A percentile compares a stretch with the other conserved stretches of the same genome.
These are phyloP conservation scores for Hepsetus odoe DNA, from an alignment of 2,113 vertebrate species.

Conservation along the genomic window DNA sequence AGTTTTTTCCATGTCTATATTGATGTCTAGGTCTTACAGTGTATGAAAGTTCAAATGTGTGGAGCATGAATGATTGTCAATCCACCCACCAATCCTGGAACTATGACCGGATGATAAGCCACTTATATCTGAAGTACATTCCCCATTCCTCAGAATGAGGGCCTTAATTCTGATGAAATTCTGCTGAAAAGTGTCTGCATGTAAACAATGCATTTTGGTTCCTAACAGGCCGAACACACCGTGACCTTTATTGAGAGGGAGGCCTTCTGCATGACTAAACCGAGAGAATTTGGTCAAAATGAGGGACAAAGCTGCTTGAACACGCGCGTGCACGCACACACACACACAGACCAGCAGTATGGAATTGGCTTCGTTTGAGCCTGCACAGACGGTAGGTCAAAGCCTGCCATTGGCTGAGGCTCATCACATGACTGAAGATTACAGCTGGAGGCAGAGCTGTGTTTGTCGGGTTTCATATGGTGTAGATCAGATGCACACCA, in stretches of 20 bases:
- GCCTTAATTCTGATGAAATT: background rate
- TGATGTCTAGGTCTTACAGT: background rate
- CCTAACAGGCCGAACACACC: background rate
- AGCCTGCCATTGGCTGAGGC: constrained; percentile 53
- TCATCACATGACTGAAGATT: constrained; percentile 56
- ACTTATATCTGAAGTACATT: background rate
- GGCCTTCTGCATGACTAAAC: background rate
- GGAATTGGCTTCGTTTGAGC: constrained; percentile 47
- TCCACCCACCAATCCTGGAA: background rate
- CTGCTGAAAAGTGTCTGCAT: background rate
- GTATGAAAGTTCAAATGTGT: background rate
- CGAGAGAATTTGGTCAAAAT: constrained; percentile 3
- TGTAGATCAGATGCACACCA: constrained; percentile 59
- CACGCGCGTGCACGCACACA: constrained; percentile 16
- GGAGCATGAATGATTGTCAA: background rate
- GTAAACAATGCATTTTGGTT: background rate
- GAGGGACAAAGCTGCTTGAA: constrained; percentile 5
- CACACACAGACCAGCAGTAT: constrained; percentile 30
- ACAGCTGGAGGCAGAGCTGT: constrained; percentile 50
- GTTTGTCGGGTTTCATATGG: constrained; percentile 60
- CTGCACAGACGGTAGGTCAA: constrained; percentile 34
- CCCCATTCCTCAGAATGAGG: background rate
- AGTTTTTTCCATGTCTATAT: background rate
- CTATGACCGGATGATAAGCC: background rate
- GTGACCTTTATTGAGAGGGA: background rate